Evolutionary conservation across 37 sponge, comb jelly and placozoan species (phyloP).

Genomic region (Bolinopsis microptera): DNA sequence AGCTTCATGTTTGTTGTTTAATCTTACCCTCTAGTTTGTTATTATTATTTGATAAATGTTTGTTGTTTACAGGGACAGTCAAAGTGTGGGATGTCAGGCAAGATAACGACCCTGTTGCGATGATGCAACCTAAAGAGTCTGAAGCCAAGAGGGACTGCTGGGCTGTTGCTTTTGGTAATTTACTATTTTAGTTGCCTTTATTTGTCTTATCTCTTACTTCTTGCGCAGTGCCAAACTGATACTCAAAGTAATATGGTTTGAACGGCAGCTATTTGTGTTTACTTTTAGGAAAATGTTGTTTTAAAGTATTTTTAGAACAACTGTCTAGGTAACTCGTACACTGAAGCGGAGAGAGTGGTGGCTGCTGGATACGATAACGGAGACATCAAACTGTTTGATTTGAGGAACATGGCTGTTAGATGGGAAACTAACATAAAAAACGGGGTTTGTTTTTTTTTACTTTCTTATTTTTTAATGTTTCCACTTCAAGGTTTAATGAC

Average conservation of each 20-base stretch:
- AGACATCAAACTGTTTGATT: conserved; percentile 96
- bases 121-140: conserved; percentile 94
- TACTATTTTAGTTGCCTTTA: not conserved
- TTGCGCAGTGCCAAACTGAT: no score
- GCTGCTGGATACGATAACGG: conserved; percentile 99
- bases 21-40: no score
- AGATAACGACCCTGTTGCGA: conserved; percentile 87
- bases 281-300: no score
- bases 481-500: not conserved
- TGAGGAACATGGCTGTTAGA: conserved; percentile 86
- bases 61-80: conserved; percentile 86
- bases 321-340: conserved; percentile 93
- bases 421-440: conserved; percentile 99
- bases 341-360: conserved; percentile 89
- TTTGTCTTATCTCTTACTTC: not conserved
- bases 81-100: conserved; percentile 98
- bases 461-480: not conserved
- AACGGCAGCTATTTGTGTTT: no score
- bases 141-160: conserved; percentile 95
- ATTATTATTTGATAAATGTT: no score
- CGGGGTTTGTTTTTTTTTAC: conserved; percentile 76
- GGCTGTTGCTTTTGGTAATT: conserved; percentile 90
- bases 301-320: no score
- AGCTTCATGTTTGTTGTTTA: no score
- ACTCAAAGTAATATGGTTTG: no score